These are phyloP conservation scores for Neogobius melanostomus DNA, from an alignment of 2,113 vertebrate species.

Conservation along the genomic window DNA sequence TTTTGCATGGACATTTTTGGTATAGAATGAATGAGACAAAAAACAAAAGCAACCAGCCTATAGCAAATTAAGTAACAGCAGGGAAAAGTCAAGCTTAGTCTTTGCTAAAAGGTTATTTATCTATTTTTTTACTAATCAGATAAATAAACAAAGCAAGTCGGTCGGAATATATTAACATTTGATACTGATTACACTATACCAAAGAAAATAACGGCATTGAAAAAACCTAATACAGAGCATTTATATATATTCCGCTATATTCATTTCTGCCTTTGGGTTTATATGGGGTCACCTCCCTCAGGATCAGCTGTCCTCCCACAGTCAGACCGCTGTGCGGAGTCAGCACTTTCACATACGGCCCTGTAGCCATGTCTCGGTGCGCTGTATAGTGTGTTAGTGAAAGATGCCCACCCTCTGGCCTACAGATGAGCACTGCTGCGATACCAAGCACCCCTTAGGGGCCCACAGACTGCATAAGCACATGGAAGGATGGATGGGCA, in stretches of 20 bases:
- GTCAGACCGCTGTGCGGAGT: slow-evolving; percentile 25
- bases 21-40: no score
- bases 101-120: no score
- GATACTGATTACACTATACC: no score
- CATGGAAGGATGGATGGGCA: slow-evolving; percentile 3
- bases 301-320: slow-evolving; percentile 41
- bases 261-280: slow-evolving; percentile 21
- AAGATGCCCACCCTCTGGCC: slow-evolving; percentile 31
- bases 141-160: no score
- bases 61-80: no score
- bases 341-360: slow-evolving; percentile 33
- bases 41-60: no score
- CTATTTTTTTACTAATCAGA: no score
- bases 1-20: no score
- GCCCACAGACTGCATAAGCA: slow-evolving; percentile 20
- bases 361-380: not conserved
- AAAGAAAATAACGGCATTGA: no score
- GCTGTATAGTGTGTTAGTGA: slow-evolving; percentile 26
- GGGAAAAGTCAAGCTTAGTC: no score
- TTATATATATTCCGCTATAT: slow-evolving; percentile 1
- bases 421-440: slow-evolving; percentile 43
- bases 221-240: no score
- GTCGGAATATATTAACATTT: no score
- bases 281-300: slow-evolving; percentile 48
- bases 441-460: slow-evolving; percentile 51